These are phyloP conservation scores for Drosophila suzukii DNA, from an alignment of 1,140 invertebrate species.

Conservation along the genomic window DNA sequence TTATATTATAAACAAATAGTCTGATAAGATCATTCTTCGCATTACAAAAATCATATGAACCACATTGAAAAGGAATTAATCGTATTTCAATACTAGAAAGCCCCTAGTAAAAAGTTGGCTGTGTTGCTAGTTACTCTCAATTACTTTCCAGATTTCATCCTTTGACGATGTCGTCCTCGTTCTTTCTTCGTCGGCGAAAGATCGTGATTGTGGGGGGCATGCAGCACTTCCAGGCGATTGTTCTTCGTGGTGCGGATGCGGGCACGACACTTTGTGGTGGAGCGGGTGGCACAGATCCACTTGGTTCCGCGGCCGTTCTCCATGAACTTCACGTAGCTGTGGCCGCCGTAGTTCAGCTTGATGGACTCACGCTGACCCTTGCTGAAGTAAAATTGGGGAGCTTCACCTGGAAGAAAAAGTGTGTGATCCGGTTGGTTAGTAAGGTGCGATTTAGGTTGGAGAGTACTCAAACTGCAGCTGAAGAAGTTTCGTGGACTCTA, in stretches of 20 bases:
- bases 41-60: neutral
- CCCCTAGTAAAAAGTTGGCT: neutral
- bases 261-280: constrained; percentile 77
- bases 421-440: constrained; percentile 32
- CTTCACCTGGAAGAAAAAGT: constrained; percentile 43
- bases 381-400: constrained; percentile 54
- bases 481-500: neutral
- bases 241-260: constrained; percentile 67
- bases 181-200: constrained; percentile 5
- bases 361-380: constrained; percentile 73
- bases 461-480: neutral
- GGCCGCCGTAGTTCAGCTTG: constrained; percentile 72
- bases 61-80: neutral
- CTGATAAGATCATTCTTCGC: neutral
- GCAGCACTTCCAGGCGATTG: constrained; percentile 61
- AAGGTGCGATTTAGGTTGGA: neutral
- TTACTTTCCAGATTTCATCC: constrained; percentile 9
- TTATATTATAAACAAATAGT: neutral
- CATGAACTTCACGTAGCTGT: constrained; percentile 79
- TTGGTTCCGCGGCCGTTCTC: constrained; percentile 74
- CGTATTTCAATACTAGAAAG: neutral
- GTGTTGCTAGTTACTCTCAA: neutral
- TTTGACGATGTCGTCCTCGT: neutral
- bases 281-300: constrained; percentile 80
- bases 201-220: constrained; percentile 67